Evolutionary conservation across 2,113 vertebrate genomes (phyloP), one percentile per base, ranked within the genome.

Genomic region (Coryphaenoides rupestris): DNA sequence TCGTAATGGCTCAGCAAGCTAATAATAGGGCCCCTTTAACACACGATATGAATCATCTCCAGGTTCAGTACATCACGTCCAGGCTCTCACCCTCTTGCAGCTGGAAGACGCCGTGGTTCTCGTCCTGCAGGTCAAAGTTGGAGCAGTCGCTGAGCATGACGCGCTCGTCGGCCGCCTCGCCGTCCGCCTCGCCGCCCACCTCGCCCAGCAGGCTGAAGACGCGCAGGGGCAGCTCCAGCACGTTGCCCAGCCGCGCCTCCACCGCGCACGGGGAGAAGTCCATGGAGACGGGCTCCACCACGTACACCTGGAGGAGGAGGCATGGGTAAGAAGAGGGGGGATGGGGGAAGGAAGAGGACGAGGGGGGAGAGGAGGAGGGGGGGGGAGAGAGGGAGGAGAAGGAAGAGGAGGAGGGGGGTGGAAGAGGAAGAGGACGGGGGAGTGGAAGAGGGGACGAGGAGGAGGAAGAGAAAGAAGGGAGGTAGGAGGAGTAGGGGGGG

Each of bases 141-240:
- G 96, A 98, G 75, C 97, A 99, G 90, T 98, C 95, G 0, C 92
- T 98, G 57, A 99, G 79, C 10, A 91, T 91, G 24, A 93, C 91
- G 0, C 74, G 84, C 72, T 94, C 80, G 0, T 75, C 86, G 16
- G 86, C 88, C 0, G 9, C 76, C 0, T 50, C 75, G 0, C 65
- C 79, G 12, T 85, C 88, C 0, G 9, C 76, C 0, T 50, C 75
- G 0, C 65, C 79, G 12, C 86, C n/a, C n/a, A n/a, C 90, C 0
- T 78, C 80, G 0, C 87, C 88, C 26, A 91, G 82, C 0, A 92
- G 66, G 5, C 95, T 95, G 0, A 86, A 93, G 66, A 98, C 92
- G 66, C 87, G 82, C 65, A 98, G 88, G 0, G 96, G 96, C 58
- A 99, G 91, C 69, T 98, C 93, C 79, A 99, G 76, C 13, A 66